phyloP scores from a whole-genome alignment of 2,888 invertebrate species.

The Drosophila siamana region DNA sequence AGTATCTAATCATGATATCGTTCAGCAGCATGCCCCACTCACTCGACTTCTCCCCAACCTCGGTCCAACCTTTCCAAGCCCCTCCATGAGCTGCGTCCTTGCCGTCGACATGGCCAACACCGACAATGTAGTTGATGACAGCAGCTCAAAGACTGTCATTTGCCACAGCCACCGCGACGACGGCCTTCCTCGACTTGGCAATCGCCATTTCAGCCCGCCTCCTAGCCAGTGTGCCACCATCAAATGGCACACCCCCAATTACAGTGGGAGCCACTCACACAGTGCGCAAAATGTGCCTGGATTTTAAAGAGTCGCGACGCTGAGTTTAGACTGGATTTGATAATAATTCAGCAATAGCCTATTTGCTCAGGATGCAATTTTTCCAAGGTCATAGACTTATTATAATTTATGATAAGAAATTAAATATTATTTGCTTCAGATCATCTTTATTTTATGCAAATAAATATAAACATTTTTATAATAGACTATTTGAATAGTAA shows the following conservation, averaged over 20 bases:
- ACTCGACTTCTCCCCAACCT: not conserved
- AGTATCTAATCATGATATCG: constrained; percentile 81
- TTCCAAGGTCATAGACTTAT: not conserved
- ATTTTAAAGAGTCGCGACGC: constrained; percentile 49
- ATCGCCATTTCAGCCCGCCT: constrained; percentile 10
- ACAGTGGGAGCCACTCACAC: constrained; percentile 19
- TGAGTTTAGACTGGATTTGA: constrained; percentile 38
- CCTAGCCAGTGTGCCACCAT: not conserved
- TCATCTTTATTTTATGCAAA: too few species aligned
- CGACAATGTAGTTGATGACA: constrained; percentile 78
- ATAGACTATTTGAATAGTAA: too few species aligned
- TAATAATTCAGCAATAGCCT: constrained; percentile 21
- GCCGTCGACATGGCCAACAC: constrained; percentile 40
- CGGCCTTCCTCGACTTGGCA: constrained; percentile 2
- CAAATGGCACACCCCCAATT: constrained; percentile 14
- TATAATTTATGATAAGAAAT: not conserved
- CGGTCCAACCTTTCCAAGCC: not conserved
- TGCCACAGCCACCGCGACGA: constrained; percentile 49
- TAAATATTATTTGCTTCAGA: too few species aligned
- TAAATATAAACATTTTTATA: too few species aligned
- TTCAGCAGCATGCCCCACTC: constrained; percentile 33
- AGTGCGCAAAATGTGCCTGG: constrained; percentile 41
- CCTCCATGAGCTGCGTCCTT: constrained; percentile 7
- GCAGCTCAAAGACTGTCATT: constrained; percentile 78
- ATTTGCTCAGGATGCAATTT: not conserved